A percentile compares a stretch with the other conserved stretches of the same genome.
Conservation (phyloP, 2,113 vertebrate genomes). For the Lasiurus cinereus region DNA sequence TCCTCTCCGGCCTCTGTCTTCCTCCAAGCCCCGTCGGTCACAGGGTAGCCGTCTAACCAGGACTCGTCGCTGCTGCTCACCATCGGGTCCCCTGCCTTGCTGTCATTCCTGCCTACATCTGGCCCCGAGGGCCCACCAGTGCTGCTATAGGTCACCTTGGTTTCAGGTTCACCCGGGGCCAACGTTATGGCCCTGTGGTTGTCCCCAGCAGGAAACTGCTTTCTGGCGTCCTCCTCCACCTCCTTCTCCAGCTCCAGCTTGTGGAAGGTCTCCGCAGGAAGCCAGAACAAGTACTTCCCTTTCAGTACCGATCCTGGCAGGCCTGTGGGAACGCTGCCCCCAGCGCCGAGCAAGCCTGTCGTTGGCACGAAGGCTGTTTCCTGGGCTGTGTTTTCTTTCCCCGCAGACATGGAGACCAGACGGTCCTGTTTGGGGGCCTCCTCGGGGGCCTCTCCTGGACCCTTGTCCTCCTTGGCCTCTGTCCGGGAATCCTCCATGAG, state of each 20-base stretch:
- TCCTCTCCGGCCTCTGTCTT: slow-evolving; percentile 56
- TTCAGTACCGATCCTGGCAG: slow-evolving; percentile 90
- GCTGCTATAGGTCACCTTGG: slow-evolving; percentile 75
- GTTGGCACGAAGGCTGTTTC: slow-evolving; percentile 73
- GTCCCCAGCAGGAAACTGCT: slow-evolving; percentile 82
- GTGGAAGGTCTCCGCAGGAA: slow-evolving; percentile 91
- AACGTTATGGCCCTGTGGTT: slow-evolving; percentile 85
- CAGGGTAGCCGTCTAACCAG: slow-evolving; percentile 95
- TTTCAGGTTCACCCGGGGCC: slow-evolving; percentile 81
- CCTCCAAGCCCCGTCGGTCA: slow-evolving; percentile 86
- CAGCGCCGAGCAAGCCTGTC: slow-evolving; percentile 48
- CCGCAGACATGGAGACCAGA: slow-evolving; percentile 79
- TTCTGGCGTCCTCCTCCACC: slow-evolving; percentile 77
- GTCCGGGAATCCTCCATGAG: slow-evolving; percentile 82
- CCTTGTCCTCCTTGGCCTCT: slow-evolving; percentile 65
- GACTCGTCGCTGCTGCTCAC: slow-evolving; percentile 90
- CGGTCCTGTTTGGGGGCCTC: slow-evolving; percentile 72
- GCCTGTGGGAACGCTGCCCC: slow-evolving; percentile 85
- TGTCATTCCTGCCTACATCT: slow-evolving; percentile 83
- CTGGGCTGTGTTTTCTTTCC: slow-evolving; percentile 59
- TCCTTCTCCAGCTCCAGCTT: slow-evolving; percentile 84
- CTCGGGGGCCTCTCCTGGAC: slow-evolving; percentile 50
- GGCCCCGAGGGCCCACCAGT: slow-evolving; percentile 83
- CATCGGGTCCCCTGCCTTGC: slow-evolving; percentile 77
- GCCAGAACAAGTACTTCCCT: slow-evolving; percentile 95